Conservation (phyloP, 2,113 vertebrate species). For the Smithornis capensis region DNA sequence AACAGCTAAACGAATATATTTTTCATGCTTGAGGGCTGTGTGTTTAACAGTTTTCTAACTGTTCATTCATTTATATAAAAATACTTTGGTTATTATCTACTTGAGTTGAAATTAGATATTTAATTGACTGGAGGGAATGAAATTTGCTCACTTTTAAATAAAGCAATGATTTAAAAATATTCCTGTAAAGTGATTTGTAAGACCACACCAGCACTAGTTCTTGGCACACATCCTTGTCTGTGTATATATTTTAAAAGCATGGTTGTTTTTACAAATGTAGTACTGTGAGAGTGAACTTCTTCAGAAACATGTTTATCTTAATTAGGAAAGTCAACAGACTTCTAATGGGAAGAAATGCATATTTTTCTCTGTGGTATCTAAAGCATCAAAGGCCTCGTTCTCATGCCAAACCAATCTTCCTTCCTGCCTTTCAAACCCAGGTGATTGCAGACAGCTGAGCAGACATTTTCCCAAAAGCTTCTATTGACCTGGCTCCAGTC, state of each 20-base stretch:
- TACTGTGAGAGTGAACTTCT: constrained; percentile 77
- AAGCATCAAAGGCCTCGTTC: constrained; percentile 80
- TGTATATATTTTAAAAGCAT: constrained; percentile 77
- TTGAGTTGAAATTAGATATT: constrained; percentile 77
- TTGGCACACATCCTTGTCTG: constrained; percentile 71
- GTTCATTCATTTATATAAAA: constrained; percentile 74
- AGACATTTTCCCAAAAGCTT: constrained; percentile 80
- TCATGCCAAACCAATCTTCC: constrained; percentile 84
- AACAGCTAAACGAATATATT: constrained; percentile 66
- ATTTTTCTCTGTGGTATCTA: constrained; percentile 77
- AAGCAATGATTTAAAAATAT: constrained; percentile 75
- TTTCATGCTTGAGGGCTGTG: constrained; percentile 65
- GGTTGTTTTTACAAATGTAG: constrained; percentile 81
- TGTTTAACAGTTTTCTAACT: constrained; percentile 75
- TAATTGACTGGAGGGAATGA: constrained; percentile 78
- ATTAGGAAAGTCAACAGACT: constrained; percentile 87
- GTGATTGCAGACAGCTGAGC: constrained; percentile 85
- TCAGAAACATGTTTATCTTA: constrained; percentile 87
- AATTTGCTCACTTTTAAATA: constrained; percentile 74
- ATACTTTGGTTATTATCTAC: constrained; percentile 74
- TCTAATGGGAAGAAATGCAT: constrained; percentile 79
- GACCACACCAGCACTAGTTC: constrained; percentile 79
- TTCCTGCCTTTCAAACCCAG: constrained; percentile 81
- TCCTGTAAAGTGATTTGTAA: constrained; percentile 75
- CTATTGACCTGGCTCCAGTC: constrained; percentile 76